A percentile compares a stretch with the other conserved stretches of the same genome.
phyloP scores from a whole-genome alignment of 2,888 invertebrate species.

The Eupeodes luniger region DNA sequence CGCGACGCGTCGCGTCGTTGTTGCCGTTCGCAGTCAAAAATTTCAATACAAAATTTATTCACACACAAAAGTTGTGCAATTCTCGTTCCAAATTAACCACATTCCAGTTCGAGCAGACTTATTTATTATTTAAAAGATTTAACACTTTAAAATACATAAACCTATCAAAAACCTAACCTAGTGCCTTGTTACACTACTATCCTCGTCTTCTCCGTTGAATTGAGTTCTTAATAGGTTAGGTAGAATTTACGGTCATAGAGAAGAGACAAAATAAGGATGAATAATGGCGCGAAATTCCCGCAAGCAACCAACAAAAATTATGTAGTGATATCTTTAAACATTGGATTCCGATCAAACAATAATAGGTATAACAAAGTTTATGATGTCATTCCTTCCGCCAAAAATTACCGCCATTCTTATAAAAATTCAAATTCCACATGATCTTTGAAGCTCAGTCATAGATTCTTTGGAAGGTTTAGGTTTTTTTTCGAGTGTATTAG shows the following conservation, averaged over 20 bases:
- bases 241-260: too few species aligned
- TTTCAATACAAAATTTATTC: constrained; percentile 42
- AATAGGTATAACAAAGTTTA: constrained; percentile 17
- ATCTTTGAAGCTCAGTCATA: constrained; percentile 4
- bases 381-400: constrained; percentile 66
- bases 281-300: constrained; percentile 53
- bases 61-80: constrained; percentile 46
- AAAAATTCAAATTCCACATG: not conserved
- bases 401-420: constrained; percentile 14
- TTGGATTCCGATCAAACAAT: constrained; percentile 17
- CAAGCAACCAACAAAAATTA: constrained; percentile 33
- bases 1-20: not conserved
- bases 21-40: constrained; percentile 3
- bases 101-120: constrained; percentile 28
- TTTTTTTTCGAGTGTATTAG: not conserved
- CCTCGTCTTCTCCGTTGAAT: not conserved
- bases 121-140: constrained; percentile 45
- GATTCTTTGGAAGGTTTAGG: constrained; percentile 10
- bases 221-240: not conserved
- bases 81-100: constrained; percentile 39
- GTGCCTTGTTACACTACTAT: constrained; percentile 17
- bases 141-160: too few species aligned
- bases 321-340: too few species aligned
- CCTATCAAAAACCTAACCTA: not conserved
- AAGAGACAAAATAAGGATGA: constrained; percentile 27